These are phyloP conservation scores for Lagorchestes hirsutus DNA, from an alignment of 2,797 vertebrate species.

Conservation along the genomic window DNA sequence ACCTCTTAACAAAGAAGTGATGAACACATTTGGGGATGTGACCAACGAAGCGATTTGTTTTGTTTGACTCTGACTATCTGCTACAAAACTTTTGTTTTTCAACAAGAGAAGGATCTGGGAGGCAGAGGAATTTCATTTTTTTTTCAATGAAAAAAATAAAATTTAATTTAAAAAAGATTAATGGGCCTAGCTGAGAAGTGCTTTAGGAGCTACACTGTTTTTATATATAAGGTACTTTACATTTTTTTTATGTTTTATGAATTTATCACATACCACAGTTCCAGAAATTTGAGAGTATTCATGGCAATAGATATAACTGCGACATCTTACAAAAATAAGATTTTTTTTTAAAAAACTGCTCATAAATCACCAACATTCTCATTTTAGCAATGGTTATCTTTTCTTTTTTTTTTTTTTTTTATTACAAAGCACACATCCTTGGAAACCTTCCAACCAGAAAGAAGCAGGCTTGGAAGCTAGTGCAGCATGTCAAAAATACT, in stretches of 20 bases:
- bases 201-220: not conserved
- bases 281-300: not conserved
- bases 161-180: not conserved
- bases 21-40: not conserved
- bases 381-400: constrained; percentile 10
- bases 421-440: not conserved
- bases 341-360: not conserved
- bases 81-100: not conserved
- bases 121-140: not conserved
- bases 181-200: not conserved
- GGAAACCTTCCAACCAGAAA: constrained; percentile 31
- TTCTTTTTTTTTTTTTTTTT: not conserved
- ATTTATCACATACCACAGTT: not conserved
- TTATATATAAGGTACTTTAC: not conserved
- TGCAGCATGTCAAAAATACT: not conserved
- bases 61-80: not conserved
- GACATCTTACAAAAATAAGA: not conserved
- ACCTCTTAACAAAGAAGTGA: not conserved
- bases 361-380: not conserved
- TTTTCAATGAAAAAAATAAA: not conserved
- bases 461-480: not conserved
- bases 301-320: not conserved
- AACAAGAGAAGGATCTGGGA: not conserved
- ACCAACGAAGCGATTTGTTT: not conserved
- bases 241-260: not conserved